A percentile compares a stretch with the other conserved stretches of the same genome.
phyloP scores from a whole-genome alignment of 92 coral and sea anemone species.

The Epizoanthus scotinus region DNA sequence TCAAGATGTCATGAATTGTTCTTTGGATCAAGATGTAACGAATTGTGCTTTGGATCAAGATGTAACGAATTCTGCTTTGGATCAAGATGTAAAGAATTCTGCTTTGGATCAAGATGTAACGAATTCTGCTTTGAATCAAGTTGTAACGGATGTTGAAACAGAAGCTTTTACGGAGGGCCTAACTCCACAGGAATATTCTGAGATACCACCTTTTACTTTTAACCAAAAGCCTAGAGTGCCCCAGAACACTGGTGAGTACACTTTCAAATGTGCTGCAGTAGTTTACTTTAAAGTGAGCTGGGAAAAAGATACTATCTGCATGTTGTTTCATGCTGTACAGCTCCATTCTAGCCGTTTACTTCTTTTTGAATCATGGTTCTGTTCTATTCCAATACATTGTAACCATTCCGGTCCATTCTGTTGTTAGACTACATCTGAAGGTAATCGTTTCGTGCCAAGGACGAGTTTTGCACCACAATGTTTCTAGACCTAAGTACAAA shows the following conservation, averaged over 20 bases:
- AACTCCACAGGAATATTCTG: constrained; percentile 25
- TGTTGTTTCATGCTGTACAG: no score
- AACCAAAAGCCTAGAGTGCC: constrained; percentile 7
- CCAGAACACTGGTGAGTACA: constrained; percentile 1
- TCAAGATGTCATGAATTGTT: not conserved
- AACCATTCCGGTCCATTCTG: no score
- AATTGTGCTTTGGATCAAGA: not conserved
- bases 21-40: not conserved
- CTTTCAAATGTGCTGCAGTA: not conserved
- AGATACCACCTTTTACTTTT: constrained; percentile 37
- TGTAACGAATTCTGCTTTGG: not conserved
- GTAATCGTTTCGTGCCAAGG: no score
- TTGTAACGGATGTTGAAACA: not conserved
- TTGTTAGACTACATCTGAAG: no score
- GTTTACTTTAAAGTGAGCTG: not conserved
- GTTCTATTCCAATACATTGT: no score
- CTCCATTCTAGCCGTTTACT: no score
- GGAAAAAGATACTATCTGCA: no score
- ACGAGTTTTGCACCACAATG: no score
- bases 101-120: not conserved
- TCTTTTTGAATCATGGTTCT: no score
- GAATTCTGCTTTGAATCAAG: not conserved
- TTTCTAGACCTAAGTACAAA: no score
- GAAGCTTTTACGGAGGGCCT: not conserved
- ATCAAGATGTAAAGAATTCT: not conserved